Base-by-base conservation (phyloP, 2,888 invertebrate genomes). In the Galerucella nymphaeae region DNA sequence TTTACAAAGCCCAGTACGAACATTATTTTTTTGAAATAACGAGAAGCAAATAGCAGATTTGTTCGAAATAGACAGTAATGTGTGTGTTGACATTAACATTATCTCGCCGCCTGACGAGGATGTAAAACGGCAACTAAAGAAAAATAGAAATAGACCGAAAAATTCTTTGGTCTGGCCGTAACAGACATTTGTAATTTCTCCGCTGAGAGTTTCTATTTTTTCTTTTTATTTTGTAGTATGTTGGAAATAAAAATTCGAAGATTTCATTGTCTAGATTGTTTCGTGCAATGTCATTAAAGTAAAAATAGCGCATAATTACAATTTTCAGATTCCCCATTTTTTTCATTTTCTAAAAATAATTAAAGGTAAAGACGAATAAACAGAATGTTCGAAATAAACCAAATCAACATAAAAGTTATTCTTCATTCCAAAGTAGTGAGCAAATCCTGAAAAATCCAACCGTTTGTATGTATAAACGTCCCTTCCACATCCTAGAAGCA, bases 11-110 rank as follows among this genome's bases (percentile, higher is more conserved):
- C 55, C 63, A 57, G 55, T 63, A 30, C 38, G 57, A 42, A 23
- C 63, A 50, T 63, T 70, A 70, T 63, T 70, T 70, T 70, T 66
- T 70, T 70, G 55, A 70, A 70, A 70, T 70, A 70, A 65, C 73
- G 70, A 72, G 74, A 66, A 72, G 70, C 74, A 72, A 76, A 74
- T 76, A 65, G 73, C 68, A 61, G 66, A 76, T 76, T 74, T 75
- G 76, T 76, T 70, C 68, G 62, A 71, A 75, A 76, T 76, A 75
- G 76, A 76, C 74, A 75, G 68, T 74, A 73, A 76, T 76, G 74
- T 71, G 76, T 70, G 70, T 74, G 76, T 71, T 74, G 76, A 76
- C 76, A 74, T 76, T 75, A 75, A 76, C 74, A 74, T 74, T 76
- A 76, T 75, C 68, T 62, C 66, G 30, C 66, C 58, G 66, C 38